phyloP scores from a whole-genome alignment of 2,113 vertebrate species.

The Mionectes macconnelli region DNA sequence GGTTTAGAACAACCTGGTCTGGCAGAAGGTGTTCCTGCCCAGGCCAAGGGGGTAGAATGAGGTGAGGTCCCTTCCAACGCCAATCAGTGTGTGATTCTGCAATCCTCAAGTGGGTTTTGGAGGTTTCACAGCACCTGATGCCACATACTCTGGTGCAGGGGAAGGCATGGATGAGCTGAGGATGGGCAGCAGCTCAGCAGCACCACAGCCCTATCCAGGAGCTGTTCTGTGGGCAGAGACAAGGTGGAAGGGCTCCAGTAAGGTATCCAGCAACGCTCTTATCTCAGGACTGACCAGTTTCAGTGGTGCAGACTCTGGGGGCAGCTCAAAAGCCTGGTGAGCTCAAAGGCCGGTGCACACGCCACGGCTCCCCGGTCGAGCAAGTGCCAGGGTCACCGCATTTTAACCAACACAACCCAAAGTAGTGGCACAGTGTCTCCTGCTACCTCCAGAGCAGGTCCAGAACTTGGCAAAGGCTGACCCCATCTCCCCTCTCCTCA shows the following conservation, averaged over 20 bases:
- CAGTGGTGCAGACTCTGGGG: neutral
- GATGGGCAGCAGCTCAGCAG: neutral
- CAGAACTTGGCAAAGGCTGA: neutral
- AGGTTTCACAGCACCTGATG: neutral
- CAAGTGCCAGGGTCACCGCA: accelerated
- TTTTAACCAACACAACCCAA: neutral
- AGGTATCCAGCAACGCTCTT: neutral
- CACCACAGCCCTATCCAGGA: accelerated
- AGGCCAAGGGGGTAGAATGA: too few relatives aligned
- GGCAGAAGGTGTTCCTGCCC: neutral
- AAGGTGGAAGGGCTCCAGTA: neutral
- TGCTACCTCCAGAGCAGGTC: neutral
- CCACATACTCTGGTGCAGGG: neutral
- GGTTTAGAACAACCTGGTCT: neutral
- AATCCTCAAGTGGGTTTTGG: neutral
- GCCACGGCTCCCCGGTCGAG: neutral
- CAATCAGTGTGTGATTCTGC: neutral
- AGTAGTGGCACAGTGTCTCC: neutral
- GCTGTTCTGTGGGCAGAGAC: accelerated
- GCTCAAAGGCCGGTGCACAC: neutral
- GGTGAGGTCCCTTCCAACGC: neutral
- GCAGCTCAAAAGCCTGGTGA: too few relatives aligned
- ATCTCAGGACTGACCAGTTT: neutral
- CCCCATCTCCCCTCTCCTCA: neutral
- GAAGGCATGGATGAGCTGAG: neutral